Evolutionary conservation across 2,888 invertebrate species (phyloP), one percentile per base, ranked within the genome.

Genomic region (Byasa hedistus): DNA sequence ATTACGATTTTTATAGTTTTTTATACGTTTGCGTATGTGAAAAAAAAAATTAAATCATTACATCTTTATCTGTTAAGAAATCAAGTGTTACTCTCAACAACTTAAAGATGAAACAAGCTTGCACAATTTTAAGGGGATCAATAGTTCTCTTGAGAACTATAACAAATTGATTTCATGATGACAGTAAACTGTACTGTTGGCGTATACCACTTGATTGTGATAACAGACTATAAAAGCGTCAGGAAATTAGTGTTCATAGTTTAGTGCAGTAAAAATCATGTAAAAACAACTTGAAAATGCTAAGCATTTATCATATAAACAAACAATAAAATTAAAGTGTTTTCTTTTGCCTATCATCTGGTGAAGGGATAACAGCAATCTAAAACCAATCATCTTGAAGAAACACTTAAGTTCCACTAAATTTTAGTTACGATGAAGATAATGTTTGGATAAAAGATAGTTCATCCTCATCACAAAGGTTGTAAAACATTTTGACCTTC

Each of bases 401-500:
- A 10, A 32, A 32, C 10, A 32, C 32, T 32, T 32, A 32, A 44
- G 17, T 44, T 2, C 0, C 12, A 19, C 1, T 15, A 17, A 19
- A 17, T 17, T 1, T 44, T 44, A n/a, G 2, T 44, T 2, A 4
- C 17, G 4, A 19, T 44, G 3, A 44, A 44, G 2, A 17, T 17
- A 19, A 19, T 15, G 44, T 44, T 44, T 19, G 15, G 44, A 19
- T 44, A 15, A 1, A 44, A 2, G 44, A 17, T 44, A 44, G 44
- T 44, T 22, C 4, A 2, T n/a, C 15, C 24, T 17, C 17, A n/a
- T 57, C 10, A 21, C 39, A 39, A 57, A 39, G 57, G 57, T 57
- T 57, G 32, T 21, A 36, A 39, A 39, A 57, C 39, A 39, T 57
- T 57, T 39, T 57, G 57, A 57, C 57, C 57, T 57, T 57, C 22